Evolutionary conservation across 2,113 vertebrate genomes (phyloP).

Genomic region (Pelecanus crispus): DNA sequence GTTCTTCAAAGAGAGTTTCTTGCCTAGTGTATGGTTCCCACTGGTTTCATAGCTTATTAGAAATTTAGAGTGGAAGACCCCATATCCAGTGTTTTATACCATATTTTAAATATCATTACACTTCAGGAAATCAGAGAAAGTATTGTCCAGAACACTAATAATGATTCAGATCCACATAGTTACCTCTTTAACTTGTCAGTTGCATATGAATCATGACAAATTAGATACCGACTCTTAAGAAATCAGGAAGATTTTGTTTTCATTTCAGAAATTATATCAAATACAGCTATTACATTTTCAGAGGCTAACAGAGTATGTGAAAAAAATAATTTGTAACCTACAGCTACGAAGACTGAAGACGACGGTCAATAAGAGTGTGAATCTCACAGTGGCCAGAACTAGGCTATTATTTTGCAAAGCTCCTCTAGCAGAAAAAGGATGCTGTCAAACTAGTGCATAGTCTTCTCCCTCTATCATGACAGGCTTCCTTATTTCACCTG

Average conservation of each 20-base stretch:
- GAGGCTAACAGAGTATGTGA: not conserved
- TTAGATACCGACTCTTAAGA: not conserved
- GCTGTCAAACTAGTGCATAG: not conserved
- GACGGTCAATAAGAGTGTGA: not conserved
- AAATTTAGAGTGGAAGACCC: not conserved
- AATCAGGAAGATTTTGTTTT: not conserved
- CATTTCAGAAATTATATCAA: not conserved
- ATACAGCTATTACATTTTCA: not conserved
- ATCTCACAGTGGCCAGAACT: not conserved
- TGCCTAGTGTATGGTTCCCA: accelerated
- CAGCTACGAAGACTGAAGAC: not conserved
- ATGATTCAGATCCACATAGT: not conserved
- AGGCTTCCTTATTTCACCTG: not conserved
- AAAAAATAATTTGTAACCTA: not conserved
- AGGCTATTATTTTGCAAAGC: not conserved
- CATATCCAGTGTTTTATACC: not conserved
- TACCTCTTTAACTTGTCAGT: not conserved
- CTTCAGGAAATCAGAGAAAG: not conserved
- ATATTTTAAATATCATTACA: not conserved
- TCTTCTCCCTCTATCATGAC: not conserved
- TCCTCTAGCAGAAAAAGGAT: not conserved
- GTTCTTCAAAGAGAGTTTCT: not conserved
- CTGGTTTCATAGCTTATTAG: not conserved
- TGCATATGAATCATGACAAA: accelerated
- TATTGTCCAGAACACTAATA: not conserved